Conservation (phyloP, 2,797 vertebrate species). For the Arrhamphus sclerolepis region DNA sequence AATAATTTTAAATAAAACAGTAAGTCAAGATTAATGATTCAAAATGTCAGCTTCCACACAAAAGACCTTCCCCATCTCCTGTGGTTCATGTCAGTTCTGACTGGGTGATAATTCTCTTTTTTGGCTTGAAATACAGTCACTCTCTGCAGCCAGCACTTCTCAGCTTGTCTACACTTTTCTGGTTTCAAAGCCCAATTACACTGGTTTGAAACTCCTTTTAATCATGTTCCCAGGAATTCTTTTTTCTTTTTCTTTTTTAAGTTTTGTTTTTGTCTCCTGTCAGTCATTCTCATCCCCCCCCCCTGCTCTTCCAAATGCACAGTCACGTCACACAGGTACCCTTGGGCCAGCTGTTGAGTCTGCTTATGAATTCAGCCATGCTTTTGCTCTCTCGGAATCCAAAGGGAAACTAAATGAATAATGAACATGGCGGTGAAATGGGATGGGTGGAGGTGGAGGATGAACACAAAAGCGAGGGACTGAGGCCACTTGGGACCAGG, state of each 20-base stretch:
- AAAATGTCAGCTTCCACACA: too few relatives aligned
- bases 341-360: constrained; percentile 65
- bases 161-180: constrained; percentile 7
- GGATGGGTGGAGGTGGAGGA: constrained; percentile 32
- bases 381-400: constrained; percentile 57
- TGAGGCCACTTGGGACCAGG: constrained; percentile 64
- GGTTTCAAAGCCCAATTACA: constrained; percentile 25
- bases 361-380: constrained; percentile 57
- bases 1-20: not conserved
- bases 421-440: constrained; percentile 70
- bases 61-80: too few relatives aligned
- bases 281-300: constrained; percentile 18
- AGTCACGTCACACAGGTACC: constrained; percentile 63
- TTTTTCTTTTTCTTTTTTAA: not conserved
- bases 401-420: constrained; percentile 73
- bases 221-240: not conserved
- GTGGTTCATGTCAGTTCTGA: not conserved
- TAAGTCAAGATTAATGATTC: not conserved
- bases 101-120: not conserved
- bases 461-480: constrained; percentile 38
- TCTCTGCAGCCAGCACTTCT: constrained; percentile 19
- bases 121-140: constrained; percentile 16
- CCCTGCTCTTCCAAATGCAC: constrained; percentile 13
- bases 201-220: constrained; percentile 25
- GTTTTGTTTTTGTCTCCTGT: constrained; percentile 20